These are phyloP conservation scores for Panthera leo DNA, from an alignment of 2,113 vertebrate species.

Conservation along the genomic window DNA sequence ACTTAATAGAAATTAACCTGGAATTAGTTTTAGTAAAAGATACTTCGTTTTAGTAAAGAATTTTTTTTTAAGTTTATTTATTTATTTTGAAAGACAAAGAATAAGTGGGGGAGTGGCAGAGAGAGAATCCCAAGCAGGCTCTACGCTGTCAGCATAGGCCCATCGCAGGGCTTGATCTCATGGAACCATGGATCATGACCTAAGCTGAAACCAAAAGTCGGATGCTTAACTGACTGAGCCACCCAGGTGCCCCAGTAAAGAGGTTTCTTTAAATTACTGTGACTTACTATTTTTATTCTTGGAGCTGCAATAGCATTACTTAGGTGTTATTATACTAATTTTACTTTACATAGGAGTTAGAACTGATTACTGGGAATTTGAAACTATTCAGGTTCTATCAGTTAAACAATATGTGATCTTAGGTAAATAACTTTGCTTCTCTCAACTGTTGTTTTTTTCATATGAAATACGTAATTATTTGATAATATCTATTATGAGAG, in stretches of 20 bases:
- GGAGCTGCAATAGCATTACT: neutral
- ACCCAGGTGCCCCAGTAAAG: neutral
- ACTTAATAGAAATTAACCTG: neutral
- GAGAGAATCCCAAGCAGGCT: too few relatives aligned
- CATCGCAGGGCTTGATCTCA: too few relatives aligned
- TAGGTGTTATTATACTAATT: neutral
- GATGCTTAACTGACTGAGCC: too few relatives aligned
- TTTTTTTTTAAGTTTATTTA: neutral
- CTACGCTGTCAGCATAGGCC: too few relatives aligned
- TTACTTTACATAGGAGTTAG: neutral
- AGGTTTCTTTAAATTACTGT: neutral
- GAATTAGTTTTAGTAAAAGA: neutral
- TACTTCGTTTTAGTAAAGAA: neutral
- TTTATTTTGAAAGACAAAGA: too few relatives aligned
- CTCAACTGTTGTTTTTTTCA: constrained; percentile 2
- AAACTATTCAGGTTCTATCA: neutral
- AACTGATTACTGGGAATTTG: neutral
- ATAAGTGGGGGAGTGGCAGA: too few relatives aligned
- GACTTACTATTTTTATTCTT: constrained; percentile 5
- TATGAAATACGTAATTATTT: constrained; percentile 49
- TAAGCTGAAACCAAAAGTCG: too few relatives aligned
- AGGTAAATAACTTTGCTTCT: constrained; percentile 38
- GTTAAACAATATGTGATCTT: constrained; percentile 19
- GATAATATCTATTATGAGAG: constrained; percentile 25
- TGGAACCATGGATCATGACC: too few relatives aligned